Evolutionary conservation across 37 sponge, comb jelly and placozoan species (phyloP), one percentile per base, ranked within the genome.

Genomic region (Aplysina aerophoba): DNA sequence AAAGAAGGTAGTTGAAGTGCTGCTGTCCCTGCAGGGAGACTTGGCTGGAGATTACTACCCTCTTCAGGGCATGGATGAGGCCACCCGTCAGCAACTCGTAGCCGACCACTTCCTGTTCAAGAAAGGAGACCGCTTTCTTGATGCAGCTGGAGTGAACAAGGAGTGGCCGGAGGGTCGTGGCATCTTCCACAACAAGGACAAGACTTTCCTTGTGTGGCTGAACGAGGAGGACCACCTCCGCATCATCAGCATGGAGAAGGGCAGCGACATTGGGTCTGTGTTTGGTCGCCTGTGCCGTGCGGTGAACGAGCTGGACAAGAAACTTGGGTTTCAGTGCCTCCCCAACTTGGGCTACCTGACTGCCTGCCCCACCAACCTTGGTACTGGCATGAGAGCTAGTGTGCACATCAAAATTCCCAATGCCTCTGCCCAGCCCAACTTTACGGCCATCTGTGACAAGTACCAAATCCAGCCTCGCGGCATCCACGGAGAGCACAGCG

Each of bases 191-290:
- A 92, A 95, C 62, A 79, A 88, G 41, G 89, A 90, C 39, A 91
- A 95, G 87, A 92, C 65, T 19, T 95, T 95, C 81, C 84, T 92
- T 31, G 89, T 90, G 28, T 95, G 96, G 96, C 90, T 97, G 58
- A 94, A 94, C 64, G 95, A 94, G 56, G 95, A 97, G 56, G 98
- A 97, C 66, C 98, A 97, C 66, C 83, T 84, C 13, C 89, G 98
- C 55, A 85, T 97, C 82, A 97, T 97, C 84, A 90, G 91, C 75
- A 97, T 97, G 98, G 85, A 94, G 87, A 93, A 93, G 85, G 98
- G 98, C 38, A 93, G 93, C 28, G 88, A 97, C 85, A 89, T 97
- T n/a, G 64, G 67, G 58, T 85, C 73, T 0, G 98, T 97, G 54
- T 94, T 94, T 87, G 68, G 69, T 16, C 82, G 94, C 30, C 85